Conservation (phyloP, 2,797 vertebrate genomes). For the Alauda arvensis region DNA sequence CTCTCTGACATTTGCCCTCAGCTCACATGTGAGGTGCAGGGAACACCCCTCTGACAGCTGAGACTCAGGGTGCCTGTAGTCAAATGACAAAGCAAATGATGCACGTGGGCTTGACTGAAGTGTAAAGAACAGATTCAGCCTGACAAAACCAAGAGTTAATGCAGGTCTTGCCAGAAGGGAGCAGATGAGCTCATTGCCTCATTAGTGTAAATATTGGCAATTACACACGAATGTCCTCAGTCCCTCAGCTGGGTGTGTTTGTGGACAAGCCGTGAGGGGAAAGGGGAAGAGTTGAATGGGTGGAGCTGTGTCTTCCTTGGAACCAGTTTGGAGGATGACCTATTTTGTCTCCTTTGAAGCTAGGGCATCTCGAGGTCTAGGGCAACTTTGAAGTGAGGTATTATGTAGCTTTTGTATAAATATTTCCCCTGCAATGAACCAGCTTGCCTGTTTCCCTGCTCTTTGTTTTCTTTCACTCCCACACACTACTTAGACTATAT, state of each 20-base stretch:
- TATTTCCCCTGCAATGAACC: neutral
- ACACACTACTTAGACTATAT: neutral
- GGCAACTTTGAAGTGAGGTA: neutral
- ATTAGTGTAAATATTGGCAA: neutral
- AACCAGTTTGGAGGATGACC: neutral
- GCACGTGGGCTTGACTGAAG: neutral
- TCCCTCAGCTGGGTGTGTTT: neutral
- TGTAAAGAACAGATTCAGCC: neutral
- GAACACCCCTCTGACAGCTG: neutral
- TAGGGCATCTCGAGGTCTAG: neutral
- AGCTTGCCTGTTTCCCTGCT: neutral
- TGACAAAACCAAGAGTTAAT: neutral
- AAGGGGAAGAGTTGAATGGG: neutral
- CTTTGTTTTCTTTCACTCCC: neutral
- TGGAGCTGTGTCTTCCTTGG: neutral
- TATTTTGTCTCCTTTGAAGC: neutral
- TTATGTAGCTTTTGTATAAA: neutral
- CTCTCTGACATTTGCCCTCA: neutral
- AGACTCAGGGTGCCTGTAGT: neutral
- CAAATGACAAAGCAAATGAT: neutral
- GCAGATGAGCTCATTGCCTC: constrained; percentile 11
- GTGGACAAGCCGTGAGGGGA: neutral
- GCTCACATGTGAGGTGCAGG: neutral
- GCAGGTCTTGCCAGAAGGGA: neutral
- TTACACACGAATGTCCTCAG: neutral